phyloP scores from a whole-genome alignment of 1,140 invertebrate species.

The Brachionus calyciflorus region DNA sequence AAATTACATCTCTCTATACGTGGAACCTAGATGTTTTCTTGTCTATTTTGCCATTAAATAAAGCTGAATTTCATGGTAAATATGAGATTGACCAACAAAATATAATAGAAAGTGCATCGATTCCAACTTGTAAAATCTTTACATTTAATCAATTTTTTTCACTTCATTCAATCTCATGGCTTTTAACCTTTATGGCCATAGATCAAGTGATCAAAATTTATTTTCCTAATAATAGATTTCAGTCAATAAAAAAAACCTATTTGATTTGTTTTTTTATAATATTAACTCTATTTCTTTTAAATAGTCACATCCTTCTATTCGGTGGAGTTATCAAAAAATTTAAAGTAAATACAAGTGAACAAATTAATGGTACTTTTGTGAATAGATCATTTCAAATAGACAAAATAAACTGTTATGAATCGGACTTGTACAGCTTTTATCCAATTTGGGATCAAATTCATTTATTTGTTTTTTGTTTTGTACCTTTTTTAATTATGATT shows the following conservation, averaged over 20 bases:
- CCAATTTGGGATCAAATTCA: constrained; percentile 31
- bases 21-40: constrained; percentile 32
- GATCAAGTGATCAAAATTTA: background rate
- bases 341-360: background rate
- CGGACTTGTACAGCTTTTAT: constrained; percentile 16
- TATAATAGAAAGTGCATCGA: background rate
- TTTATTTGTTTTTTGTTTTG: constrained; percentile 1
- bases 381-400: background rate
- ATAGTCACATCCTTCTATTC: constrained; percentile 3
- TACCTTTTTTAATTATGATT: constrained; percentile 13
- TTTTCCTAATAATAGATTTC: background rate
- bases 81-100: constrained; percentile 17
- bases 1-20: constrained; percentile 5
- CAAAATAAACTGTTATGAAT: constrained; percentile 5
- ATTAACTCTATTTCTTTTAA: background rate
- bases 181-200: background rate
- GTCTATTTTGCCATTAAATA: background rate
- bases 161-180: constrained; percentile 11
- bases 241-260: background rate
- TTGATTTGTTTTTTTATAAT: background rate
- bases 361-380: background rate
- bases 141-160: constrained; percentile 26
- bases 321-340: background rate
- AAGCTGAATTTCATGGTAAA: background rate
- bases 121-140: constrained; percentile 37